These are phyloP conservation scores for Drosophila ficusphila DNA, from an alignment of 1,140 invertebrate genomes.

Conservation along the genomic window DNA sequence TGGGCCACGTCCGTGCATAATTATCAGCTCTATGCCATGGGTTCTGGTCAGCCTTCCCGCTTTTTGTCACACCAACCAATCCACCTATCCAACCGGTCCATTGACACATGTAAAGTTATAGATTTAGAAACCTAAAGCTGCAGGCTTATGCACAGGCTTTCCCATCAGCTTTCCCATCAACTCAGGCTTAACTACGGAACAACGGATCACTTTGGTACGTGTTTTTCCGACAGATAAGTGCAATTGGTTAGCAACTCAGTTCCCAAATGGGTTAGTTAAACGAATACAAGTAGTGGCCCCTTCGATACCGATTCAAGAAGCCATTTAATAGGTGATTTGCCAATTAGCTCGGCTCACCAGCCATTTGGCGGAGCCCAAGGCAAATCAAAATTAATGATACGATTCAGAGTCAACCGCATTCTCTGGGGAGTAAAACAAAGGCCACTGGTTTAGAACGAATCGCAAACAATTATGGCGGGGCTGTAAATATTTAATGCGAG, in stretches of 20 bases:
- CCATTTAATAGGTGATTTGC: conserved; percentile 4
- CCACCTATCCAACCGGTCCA: not conserved
- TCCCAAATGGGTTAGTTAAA: too few relatives aligned
- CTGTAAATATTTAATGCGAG: conserved; percentile 29
- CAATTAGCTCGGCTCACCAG: conserved; percentile 18
- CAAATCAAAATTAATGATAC: conserved; percentile 45
- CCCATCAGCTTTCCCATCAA: not conserved
- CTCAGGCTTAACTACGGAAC: too few relatives aligned
- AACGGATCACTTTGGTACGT: too few relatives aligned
- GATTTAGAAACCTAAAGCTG: not conserved
- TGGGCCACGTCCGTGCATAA: conserved; percentile 45
- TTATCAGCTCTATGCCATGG: conserved; percentile 51
- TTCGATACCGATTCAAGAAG: not conserved
- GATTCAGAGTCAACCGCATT: conserved; percentile 34
- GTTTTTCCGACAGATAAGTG: too few relatives aligned
- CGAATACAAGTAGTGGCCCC: not conserved
- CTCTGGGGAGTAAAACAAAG: conserved; percentile 25
- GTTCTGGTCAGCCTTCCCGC: not conserved
- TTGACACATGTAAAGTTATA: not conserved
- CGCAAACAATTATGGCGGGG: conserved; percentile 8
- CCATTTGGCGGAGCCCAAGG: conserved; percentile 14
- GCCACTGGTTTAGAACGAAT: conserved; percentile 30
- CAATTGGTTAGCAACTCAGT: too few relatives aligned
- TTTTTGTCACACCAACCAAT: conserved; percentile 3
- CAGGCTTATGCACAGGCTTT: not conserved